phyloP scores from a whole-genome alignment of 2,113 vertebrate species.

The Alaudala cheleensis region DNA sequence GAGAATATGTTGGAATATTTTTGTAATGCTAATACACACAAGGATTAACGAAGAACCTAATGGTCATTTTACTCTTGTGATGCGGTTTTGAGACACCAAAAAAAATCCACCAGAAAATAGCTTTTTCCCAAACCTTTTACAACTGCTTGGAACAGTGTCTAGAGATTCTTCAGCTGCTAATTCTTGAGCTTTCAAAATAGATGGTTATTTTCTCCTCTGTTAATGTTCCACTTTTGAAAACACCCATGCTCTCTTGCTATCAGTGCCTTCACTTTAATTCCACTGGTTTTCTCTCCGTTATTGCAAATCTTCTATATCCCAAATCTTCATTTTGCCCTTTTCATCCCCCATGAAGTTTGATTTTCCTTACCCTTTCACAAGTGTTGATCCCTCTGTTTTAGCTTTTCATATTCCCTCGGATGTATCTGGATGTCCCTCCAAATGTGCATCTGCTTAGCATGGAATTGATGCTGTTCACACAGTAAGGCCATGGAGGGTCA shows the following conservation, averaged over 20 bases:
- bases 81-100: neutral
- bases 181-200: neutral
- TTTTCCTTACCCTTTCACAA: neutral
- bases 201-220: neutral
- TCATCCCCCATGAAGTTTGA: neutral
- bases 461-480: neutral
- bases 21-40: neutral
- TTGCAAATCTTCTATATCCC: neutral
- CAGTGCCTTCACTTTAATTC: neutral
- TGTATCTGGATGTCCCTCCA: accelerated
- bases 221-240: neutral
- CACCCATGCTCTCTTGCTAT: neutral
- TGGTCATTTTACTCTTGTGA: neutral
- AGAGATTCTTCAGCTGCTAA: neutral
- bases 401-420: neutral
- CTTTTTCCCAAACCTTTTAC: neutral
- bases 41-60: neutral
- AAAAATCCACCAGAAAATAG: neutral
- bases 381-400: neutral
- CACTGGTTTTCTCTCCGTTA: neutral
- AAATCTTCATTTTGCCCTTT: neutral
- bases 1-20: neutral
- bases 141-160: neutral
- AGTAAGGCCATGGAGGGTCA: neutral
- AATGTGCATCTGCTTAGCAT: accelerated